Base-by-base conservation (phyloP, 2,888 invertebrate species). In the Neoscelio sp. region DNA sequence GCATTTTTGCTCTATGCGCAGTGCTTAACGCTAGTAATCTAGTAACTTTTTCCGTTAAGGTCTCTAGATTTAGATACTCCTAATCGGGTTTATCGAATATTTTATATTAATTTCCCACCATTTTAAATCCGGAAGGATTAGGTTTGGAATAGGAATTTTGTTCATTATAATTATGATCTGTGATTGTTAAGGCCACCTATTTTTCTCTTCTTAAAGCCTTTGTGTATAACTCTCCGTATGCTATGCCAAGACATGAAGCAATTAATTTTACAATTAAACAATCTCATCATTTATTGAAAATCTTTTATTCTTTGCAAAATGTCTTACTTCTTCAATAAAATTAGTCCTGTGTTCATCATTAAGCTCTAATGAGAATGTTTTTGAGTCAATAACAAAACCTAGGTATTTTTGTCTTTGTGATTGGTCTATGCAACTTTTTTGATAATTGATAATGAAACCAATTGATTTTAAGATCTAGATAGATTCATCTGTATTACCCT, bases 321-420 rank as follows among this genome's bases (percentile, higher is more conserved):
- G 3, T 6, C 30, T 17, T n/a, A 67, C 48, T 12, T 35, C 12
- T 1, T 20, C 6, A 23, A 40, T 20, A 5, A 50, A 38, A n/a
- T 38, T 6, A 7, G 18, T 7, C 26, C 35, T 52, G 23, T 68
- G 70, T 6, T 30, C 44, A 7, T 33, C 2, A 7, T 48, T 40
- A 42, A 77, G 18, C 20, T 42, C n/a, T 7, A 65, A 15, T 1
- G 18, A 38, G 2, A 18, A 15, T 10, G 50, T n/a, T 7, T 7
- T 4, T 6, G 58, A 60, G 28, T 71, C 26, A 12, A 50, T 28
- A n/a, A 30, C 10, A 46, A 67, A 62, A 0, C 64, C 74, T n/a
- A 68, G 46, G 28, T 44, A 70, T 12, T 52, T 70, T 6, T 64
- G 97, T 82, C 94, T 95, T 87, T 91, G 97, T 60, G 87, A 92